These are phyloP conservation scores for Meiosimyza decipiens DNA, from an alignment of 2,888 invertebrate species.

Conservation along the genomic window DNA sequence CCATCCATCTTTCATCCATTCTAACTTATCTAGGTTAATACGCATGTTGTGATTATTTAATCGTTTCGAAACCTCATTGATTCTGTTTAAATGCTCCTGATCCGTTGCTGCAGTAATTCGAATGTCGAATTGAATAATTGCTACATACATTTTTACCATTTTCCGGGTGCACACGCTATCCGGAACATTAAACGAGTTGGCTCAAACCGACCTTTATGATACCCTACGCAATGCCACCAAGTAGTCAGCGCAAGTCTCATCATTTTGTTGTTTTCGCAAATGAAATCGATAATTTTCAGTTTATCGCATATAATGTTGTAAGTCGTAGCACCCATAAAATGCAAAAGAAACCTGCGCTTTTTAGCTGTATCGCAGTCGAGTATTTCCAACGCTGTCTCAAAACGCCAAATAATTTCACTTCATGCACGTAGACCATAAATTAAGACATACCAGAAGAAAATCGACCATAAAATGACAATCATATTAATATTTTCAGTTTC, in stretches of 20 bases:
- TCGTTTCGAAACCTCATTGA: slow-evolving; percentile 48
- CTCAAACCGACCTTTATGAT: slow-evolving; percentile 55
- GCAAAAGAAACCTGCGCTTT: too few relatives aligned
- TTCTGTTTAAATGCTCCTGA: slow-evolving; percentile 45
- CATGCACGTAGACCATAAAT: too few relatives aligned
- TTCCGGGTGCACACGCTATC: slow-evolving; percentile 56
- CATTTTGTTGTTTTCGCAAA: slow-evolving; percentile 17
- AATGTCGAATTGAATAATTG: slow-evolving; percentile 49
- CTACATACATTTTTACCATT: slow-evolving; percentile 55
- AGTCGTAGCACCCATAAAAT: too few relatives aligned
- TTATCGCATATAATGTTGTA: too few relatives aligned
- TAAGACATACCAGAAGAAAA: too few relatives aligned
- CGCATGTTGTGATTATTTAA: slow-evolving; percentile 48
- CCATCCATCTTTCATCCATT: slow-evolving; percentile 51
- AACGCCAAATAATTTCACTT: too few relatives aligned
- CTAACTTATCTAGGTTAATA: slow-evolving; percentile 50
- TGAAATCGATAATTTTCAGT: slow-evolving; percentile 32
- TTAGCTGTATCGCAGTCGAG: too few relatives aligned
- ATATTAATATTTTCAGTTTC: too few relatives aligned
- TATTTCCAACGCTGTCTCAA: too few relatives aligned
- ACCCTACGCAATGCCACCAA: slow-evolving; percentile 10
- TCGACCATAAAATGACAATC: too few relatives aligned
- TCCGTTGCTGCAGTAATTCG: slow-evolving; percentile 49
- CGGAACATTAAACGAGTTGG: slow-evolving; percentile 56
- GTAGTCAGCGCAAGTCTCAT: background rate